Conservation (phyloP, 2,797 vertebrate species). For the Eospalax fontanierii region DNA sequence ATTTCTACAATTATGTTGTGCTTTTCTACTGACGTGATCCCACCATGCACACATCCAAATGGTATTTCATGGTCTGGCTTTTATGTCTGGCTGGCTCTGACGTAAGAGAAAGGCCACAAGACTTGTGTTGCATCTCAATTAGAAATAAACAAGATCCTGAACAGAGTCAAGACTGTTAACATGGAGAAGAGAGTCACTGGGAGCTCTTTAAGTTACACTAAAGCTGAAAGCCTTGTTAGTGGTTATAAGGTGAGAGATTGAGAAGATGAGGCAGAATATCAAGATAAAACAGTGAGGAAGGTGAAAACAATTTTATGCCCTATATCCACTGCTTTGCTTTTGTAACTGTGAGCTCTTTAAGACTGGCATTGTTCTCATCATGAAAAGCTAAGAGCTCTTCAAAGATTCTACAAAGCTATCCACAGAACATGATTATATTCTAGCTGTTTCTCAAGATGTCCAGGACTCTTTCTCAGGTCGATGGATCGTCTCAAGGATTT, state of each 20-base stretch:
- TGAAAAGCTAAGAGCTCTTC: background rate
- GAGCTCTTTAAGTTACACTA: background rate
- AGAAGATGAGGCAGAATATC: background rate
- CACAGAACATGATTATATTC: background rate
- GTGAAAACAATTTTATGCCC: background rate
- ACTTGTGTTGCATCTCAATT: background rate
- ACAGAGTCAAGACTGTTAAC: background rate
- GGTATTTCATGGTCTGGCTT: background rate
- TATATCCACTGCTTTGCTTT: background rate
- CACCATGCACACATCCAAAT: background rate
- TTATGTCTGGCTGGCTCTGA: background rate
- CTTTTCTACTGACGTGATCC: background rate
- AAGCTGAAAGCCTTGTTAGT: background rate
- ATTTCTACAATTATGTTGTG: background rate
- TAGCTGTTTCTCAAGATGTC: background rate
- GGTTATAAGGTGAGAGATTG: background rate
- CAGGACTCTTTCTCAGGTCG: background rate
- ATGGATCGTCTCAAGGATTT: background rate
- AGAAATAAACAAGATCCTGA: background rate
- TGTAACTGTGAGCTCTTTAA: background rate
- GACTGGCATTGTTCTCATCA: background rate
- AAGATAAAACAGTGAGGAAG: background rate
- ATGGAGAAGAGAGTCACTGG: background rate
- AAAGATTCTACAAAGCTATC: background rate
- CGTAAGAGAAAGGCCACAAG: background rate